Evolutionary conservation across 2,113 vertebrate species (phyloP).

Genomic region (Micromys minutus): DNA sequence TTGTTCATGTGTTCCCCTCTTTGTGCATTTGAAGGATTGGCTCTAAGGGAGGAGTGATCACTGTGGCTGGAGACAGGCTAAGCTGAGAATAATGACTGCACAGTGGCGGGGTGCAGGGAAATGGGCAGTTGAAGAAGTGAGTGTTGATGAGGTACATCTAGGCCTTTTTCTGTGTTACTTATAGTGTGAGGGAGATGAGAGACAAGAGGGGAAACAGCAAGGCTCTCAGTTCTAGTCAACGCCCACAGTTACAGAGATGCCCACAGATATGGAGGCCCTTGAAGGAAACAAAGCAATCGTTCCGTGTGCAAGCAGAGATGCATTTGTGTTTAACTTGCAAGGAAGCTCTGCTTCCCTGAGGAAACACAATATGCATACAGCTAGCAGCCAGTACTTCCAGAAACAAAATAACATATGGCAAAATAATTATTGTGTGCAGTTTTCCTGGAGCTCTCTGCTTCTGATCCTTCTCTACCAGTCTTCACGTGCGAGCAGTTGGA

Average conservation of each 20-base stretch:
- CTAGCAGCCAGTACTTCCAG: not conserved
- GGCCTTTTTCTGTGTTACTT: slow-evolving; percentile 14
- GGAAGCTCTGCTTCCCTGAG: not conserved
- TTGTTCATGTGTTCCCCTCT: slow-evolving; percentile 17
- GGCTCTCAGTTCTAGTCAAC: not conserved
- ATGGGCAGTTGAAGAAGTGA: slow-evolving; percentile 39
- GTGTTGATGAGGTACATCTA: slow-evolving; percentile 29
- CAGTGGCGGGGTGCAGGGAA: slow-evolving; percentile 57
- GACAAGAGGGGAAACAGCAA: not conserved
- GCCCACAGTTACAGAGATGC: not conserved
- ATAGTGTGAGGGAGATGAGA: slow-evolving; percentile 1
- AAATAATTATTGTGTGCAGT: not conserved
- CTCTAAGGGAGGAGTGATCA: slow-evolving; percentile 46
- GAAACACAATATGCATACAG: slow-evolving; percentile 6
- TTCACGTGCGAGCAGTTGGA: not conserved
- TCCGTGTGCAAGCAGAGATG: slow-evolving; percentile 11
- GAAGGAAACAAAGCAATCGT: not conserved
- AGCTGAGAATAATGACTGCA: slow-evolving; percentile 42
- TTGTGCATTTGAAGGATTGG: slow-evolving; percentile 24
- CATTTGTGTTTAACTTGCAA: slow-evolving; percentile 16
- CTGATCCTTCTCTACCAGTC: not conserved
- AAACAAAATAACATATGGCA: not conserved
- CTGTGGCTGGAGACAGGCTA: slow-evolving; percentile 33
- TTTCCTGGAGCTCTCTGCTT: not conserved
- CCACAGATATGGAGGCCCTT: not conserved